Conservation (phyloP, 1,140 invertebrate genomes). For the Dinothrombium tinctorium region DNA sequence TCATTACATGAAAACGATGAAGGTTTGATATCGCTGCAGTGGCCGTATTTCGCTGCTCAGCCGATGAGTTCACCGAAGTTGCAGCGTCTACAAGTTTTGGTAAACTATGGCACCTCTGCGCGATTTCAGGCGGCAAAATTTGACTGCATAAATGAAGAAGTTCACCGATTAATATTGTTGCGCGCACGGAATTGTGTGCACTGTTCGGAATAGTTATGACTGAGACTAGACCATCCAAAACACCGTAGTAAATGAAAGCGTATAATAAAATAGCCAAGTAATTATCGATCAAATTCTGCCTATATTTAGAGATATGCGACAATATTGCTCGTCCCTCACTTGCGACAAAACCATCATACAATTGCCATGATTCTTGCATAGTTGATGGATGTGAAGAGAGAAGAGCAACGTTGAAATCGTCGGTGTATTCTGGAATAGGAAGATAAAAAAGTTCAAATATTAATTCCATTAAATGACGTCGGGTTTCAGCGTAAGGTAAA, state of each 20-base stretch:
- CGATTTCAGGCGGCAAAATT: slow-evolving; percentile 51
- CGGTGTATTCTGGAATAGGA: slow-evolving; percentile 64
- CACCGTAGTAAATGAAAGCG: slow-evolving; percentile 56
- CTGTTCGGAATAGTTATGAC: slow-evolving; percentile 68
- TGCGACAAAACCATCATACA: slow-evolving; percentile 74
- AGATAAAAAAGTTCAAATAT: slow-evolving; percentile 68
- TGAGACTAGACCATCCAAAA: slow-evolving; percentile 53
- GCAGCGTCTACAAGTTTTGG: slow-evolving; percentile 53
- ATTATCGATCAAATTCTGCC: slow-evolving; percentile 58
- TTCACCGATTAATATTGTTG: slow-evolving; percentile 66
- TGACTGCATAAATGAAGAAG: slow-evolving; percentile 46
- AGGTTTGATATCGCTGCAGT: slow-evolving; percentile 52
- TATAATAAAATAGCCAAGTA: slow-evolving; percentile 69
- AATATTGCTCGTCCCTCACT: slow-evolving; percentile 58
- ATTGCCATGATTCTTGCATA: slow-evolving; percentile 49
- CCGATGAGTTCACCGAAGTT: slow-evolving; percentile 23
- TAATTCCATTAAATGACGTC: slow-evolving; percentile 66
- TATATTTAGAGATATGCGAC: slow-evolving; percentile 46
- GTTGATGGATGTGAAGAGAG: slow-evolving; percentile 37
- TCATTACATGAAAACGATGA: slow-evolving; percentile 40
- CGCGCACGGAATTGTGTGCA: slow-evolving; percentile 52
- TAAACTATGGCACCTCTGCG: slow-evolving; percentile 49
- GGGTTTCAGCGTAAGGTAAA: slow-evolving; percentile 59
- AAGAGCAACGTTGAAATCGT: slow-evolving; percentile 62
- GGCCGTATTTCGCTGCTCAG: slow-evolving; percentile 27